These are phyloP conservation scores for Ctenopoma multispine DNA, from an alignment of 2,797 vertebrate species.

Conservation along the genomic window DNA sequence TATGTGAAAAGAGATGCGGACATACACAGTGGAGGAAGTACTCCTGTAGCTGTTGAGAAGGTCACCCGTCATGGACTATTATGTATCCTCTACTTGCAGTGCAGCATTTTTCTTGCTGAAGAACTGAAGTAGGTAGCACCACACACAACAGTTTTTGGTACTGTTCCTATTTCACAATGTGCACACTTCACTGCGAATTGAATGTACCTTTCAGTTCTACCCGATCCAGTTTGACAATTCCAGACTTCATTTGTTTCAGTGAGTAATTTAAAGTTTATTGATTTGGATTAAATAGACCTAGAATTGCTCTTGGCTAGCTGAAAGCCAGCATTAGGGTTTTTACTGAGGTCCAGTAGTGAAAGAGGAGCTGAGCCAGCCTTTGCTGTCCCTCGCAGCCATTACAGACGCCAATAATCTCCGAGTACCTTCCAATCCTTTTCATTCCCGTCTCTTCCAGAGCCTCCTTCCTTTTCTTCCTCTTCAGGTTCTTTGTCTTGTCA, in stretches of 20 bases:
- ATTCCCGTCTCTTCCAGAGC: constrained; percentile 40
- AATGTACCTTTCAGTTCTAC: constrained; percentile 9
- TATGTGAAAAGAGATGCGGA: not conserved
- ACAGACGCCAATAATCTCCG: constrained; percentile 51
- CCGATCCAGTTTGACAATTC: constrained; percentile 51
- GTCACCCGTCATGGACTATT: not conserved
- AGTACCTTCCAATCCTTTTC: constrained; percentile 46
- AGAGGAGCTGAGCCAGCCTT: constrained; percentile 60
- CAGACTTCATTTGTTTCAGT: constrained; percentile 67
- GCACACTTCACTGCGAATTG: not conserved
- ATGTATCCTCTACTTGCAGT: not conserved
- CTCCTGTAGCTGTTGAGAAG: not conserved
- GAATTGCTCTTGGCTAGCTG: constrained; percentile 62
- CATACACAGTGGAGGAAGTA: constrained; percentile 1
- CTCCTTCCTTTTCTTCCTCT: constrained; percentile 35
- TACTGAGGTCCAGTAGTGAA: constrained; percentile 55
- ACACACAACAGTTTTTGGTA: not conserved
- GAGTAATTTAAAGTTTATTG: constrained; percentile 71
- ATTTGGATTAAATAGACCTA: constrained; percentile 68
- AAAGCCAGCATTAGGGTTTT: constrained; percentile 39
- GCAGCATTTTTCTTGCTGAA: not conserved
- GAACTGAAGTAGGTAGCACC: too few species aligned
- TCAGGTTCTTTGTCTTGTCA: constrained; percentile 61
- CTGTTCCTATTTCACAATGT: not conserved
- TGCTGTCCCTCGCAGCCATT: constrained; percentile 46